These are phyloP conservation scores for Cynopterus sphinx DNA, from an alignment of 2,797 vertebrate genomes.

Conservation along the genomic window DNA sequence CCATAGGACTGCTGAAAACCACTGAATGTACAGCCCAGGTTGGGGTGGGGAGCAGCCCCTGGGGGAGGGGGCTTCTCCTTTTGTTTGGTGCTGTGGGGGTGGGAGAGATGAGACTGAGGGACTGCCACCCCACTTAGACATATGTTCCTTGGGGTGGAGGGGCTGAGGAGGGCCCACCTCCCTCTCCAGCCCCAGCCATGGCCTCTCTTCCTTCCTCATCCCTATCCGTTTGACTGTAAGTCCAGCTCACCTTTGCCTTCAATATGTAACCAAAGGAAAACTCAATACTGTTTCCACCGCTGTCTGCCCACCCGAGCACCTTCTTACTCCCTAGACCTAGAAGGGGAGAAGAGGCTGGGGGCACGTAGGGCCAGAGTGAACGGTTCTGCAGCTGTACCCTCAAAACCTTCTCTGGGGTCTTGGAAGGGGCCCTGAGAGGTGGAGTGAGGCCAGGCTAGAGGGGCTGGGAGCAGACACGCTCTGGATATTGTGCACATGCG, in stretches of 20 bases:
- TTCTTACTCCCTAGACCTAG: slow-evolving; percentile 61
- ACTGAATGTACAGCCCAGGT: slow-evolving; percentile 85
- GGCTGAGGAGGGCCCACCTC: slow-evolving; percentile 50
- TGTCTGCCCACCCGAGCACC: slow-evolving; percentile 76
- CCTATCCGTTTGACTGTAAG: slow-evolving; percentile 71
- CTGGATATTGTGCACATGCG: slow-evolving; percentile 78
- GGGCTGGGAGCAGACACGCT: slow-evolving; percentile 56
- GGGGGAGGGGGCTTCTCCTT: slow-evolving; percentile 76
- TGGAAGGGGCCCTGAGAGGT: slow-evolving; percentile 2
- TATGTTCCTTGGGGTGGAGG: slow-evolving; percentile 69
- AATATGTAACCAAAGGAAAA: slow-evolving; percentile 85
- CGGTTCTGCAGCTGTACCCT: slow-evolving; percentile 67
- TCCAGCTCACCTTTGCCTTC: slow-evolving; percentile 83
- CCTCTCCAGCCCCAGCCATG: slow-evolving; percentile 59
- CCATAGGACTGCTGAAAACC: slow-evolving; percentile 86
- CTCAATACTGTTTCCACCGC: slow-evolving; percentile 76
- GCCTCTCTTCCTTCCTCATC: slow-evolving; percentile 66
- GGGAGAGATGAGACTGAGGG: slow-evolving; percentile 66
- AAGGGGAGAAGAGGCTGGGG: slow-evolving; percentile 67
- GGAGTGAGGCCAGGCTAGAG: slow-evolving; percentile 45
- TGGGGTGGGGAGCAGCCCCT: slow-evolving; percentile 75
- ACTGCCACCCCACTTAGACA: slow-evolving; percentile 67
- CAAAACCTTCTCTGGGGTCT: slow-evolving; percentile 51
- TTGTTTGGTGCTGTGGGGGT: slow-evolving; percentile 77
- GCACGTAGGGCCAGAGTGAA: slow-evolving; percentile 59